Evolutionary conservation across 1,140 invertebrate genomes (phyloP), one percentile per base, ranked within the genome.

Genomic region (Achroia grisella): DNA sequence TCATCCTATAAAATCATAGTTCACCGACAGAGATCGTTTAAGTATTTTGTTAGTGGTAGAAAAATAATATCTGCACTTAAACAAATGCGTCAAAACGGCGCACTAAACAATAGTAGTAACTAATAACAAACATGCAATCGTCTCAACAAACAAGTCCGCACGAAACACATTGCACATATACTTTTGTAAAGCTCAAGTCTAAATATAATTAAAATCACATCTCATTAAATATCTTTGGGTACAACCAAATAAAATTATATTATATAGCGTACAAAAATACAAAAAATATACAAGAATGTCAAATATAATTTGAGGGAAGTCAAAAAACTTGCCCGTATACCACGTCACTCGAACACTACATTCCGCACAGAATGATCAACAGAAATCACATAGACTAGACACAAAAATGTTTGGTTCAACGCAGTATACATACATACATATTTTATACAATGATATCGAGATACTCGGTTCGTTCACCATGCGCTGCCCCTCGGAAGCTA

Each of bases 191-290:
- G 74, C 74, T 77, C 63, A 70, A 71, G 47, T 70, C 54, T 71
- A 69, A n/a, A 62, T 72, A 70, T 71, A 72, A 71, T 70, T 66
- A 71, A 75, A 78, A 84, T 84, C 73, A 80, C 77, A 81, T 83
- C 50, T 75, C 66, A 72, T 79, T 80, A 84, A 80, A 84, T 84
- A 84, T 84, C 80, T 84, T 84, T 82, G 80, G 78, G 64, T 76
- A 71, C 66, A 68, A 80, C 74, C 78, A 77, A 84, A 78, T 70
- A 72, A 79, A 81, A 80, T 65, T 77, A 77, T n/a, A n/a, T 62
- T 48, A 64, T 68, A 68, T 66, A 78, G 65, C 72, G 57, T 81
- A 79, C 69, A 81, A 81, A 75, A 84, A 79, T 81, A 84, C 63
- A 79, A 77, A 77, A 76, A 80, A 83, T 80, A 75, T 76, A 83